These are phyloP conservation scores for Enteromius paludinosus DNA, from an alignment of 2,797 vertebrate species.

Conservation along the genomic window DNA sequence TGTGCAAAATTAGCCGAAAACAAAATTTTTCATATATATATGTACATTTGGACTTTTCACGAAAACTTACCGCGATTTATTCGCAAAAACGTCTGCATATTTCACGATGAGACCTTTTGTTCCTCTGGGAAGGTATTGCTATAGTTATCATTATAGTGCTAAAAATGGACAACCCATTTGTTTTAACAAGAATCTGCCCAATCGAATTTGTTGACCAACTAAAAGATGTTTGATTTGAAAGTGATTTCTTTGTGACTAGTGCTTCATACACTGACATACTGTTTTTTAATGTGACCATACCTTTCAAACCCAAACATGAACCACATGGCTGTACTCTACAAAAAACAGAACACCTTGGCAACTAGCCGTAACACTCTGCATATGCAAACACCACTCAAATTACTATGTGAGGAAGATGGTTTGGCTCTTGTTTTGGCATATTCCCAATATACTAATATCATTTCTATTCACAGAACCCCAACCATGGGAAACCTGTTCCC, in stretches of 20 bases:
- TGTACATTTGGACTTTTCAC: no score
- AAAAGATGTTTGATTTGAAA: neutral
- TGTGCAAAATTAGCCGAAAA: no score
- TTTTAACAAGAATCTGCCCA: no score
- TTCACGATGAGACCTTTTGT: no score
- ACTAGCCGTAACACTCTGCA: neutral
- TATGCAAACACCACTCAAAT: neutral
- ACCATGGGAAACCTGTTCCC: constrained; percentile 49
- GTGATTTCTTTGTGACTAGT: neutral
- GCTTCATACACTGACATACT: neutral
- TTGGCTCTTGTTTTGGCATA: neutral
- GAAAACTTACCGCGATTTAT: no score
- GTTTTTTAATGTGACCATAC: neutral
- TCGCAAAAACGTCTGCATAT: no score
- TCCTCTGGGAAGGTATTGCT: no score
- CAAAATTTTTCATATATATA: no score
- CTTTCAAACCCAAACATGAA: neutral
- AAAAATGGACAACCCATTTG: no score
- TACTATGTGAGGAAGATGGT: neutral
- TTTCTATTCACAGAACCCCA: constrained; percentile 59
- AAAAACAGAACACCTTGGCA: neutral
- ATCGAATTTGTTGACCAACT: neutral
- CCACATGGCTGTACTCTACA: neutral
- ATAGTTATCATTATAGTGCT: no score
- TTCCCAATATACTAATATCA: neutral